Evolutionary conservation across 1,140 invertebrate species (phyloP), one percentile per base, ranked within the genome.

Genomic region (Procambarus virginalis): DNA sequence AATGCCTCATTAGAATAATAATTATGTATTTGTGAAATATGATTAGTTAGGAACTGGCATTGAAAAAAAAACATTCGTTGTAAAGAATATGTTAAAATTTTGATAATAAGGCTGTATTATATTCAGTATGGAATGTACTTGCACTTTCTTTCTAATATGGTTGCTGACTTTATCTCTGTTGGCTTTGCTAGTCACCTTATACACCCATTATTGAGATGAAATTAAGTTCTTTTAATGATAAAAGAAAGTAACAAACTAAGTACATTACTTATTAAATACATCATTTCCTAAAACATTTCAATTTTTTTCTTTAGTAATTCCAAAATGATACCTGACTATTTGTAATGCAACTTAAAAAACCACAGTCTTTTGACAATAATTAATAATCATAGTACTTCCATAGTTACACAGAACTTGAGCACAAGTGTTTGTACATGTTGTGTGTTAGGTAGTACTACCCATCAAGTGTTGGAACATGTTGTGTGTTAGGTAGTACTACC

Each of bases 331-430:
- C 68, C 68, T 73, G 22, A 73, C 22, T 73, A 73, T 73, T 73
- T 22, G 68, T 73, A 34, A 73, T 73, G 34, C 68, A 73, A 73
- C n/a, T 73, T 22, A 10, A 8, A 6, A 73, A 34, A 73, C n/a
- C n/a, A 73, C 22, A 73, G n/a, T 9, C 9, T 73, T 73, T 73
- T 73, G 68, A 73, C 68, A 73, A 73, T 73, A 73, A 73, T 73
- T 73, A 5, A 5, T 9, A 20, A 73, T 73, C 68, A 73, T 34
- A 34, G 68, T 73, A 73, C 68, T 73, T 73, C 64, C 68, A 73
- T 73, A 34, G n/a, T 73, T 73, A 8, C 8, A 34, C 0, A 20
- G 68, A 73, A 34, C 22, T 34, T 1, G 2, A 73, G 2, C 34
- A 34, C 34, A 34, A 34, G 6, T 34, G 10, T 73, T 10, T 20